Conservation (phyloP, 2,888 invertebrate genomes). For the Pachliopta kotzebuea region DNA sequence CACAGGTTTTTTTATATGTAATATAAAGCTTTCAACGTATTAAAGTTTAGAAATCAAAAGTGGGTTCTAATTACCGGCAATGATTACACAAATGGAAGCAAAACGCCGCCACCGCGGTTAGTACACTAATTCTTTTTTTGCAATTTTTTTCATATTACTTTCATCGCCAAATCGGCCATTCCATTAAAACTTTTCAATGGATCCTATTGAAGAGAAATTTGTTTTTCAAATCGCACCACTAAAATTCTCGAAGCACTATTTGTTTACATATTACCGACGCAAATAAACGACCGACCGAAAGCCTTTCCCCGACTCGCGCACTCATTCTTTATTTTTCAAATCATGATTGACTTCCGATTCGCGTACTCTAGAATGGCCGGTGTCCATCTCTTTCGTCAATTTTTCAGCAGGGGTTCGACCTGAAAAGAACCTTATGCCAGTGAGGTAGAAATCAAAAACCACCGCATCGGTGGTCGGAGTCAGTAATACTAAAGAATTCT, state of each 20-base stretch:
- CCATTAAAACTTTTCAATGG: conserved; percentile 24
- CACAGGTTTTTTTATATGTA: no score
- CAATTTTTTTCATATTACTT: conserved; percentile 5
- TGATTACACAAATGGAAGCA: neutral
- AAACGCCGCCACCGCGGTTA: neutral
- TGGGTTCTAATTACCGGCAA: neutral
- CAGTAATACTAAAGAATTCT: conserved; percentile 4
- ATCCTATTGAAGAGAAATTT: conserved; percentile 15
- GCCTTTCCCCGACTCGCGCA: conserved; percentile 40
- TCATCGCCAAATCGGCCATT: conserved; percentile 12
- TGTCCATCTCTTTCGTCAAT: conserved; percentile 51
- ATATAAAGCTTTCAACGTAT: neutral
- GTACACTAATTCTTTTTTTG: neutral
- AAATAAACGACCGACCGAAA: conserved; percentile 40
- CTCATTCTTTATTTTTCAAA: conserved; percentile 42
- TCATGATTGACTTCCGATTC: conserved; percentile 67
- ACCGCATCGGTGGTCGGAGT: neutral
- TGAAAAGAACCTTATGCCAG: conserved; percentile 38
- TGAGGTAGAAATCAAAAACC: neutral
- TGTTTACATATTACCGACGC: conserved; percentile 27
- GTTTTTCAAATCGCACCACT: conserved; percentile 9
- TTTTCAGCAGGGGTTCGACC: conserved; percentile 36
- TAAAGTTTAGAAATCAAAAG: neutral
- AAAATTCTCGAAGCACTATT: conserved; percentile 18
- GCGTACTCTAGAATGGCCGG: conserved; percentile 52